Conservation (phyloP, 2,113 vertebrate species). For the Xiphophorus hellerii region DNA sequence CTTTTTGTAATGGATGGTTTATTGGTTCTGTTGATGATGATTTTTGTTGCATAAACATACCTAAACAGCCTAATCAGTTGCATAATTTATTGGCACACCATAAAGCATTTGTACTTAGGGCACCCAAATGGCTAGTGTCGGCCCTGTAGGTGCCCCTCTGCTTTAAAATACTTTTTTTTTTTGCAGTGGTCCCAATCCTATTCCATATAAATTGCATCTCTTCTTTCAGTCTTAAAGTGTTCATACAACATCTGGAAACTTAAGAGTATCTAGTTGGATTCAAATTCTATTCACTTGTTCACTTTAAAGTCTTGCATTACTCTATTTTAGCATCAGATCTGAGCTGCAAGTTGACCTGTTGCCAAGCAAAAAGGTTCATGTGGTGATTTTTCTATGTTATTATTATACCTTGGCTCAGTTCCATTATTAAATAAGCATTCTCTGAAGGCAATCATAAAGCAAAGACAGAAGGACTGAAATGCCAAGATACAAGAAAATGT, state of each 20-base stretch:
- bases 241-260: not conserved
- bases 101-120: not conserved
- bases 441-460: constrained; percentile 20
- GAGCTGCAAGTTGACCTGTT: not conserved
- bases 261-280: not conserved
- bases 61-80: no score
- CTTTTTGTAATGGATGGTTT: not conserved
- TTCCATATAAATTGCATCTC: no score
- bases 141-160: no score
- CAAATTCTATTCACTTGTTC: not conserved
- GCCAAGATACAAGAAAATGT: constrained; percentile 10
- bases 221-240: no score
- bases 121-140: no score
- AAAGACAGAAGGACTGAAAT: constrained; percentile 34
- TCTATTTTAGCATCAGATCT: not conserved
- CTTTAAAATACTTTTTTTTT: not conserved
- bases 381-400: no score
- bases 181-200: no score
- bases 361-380: not conserved
- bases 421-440: not conserved
- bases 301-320: not conserved
- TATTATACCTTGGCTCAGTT: not conserved
- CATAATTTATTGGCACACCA: no score
- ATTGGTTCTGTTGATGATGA: not conserved
- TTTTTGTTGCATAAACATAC: no score